A percentile compares a stretch with the other conserved stretches of the same genome.
These are phyloP conservation scores for Elegia similella DNA, from an alignment of 2,888 invertebrate species.

Conservation along the genomic window DNA sequence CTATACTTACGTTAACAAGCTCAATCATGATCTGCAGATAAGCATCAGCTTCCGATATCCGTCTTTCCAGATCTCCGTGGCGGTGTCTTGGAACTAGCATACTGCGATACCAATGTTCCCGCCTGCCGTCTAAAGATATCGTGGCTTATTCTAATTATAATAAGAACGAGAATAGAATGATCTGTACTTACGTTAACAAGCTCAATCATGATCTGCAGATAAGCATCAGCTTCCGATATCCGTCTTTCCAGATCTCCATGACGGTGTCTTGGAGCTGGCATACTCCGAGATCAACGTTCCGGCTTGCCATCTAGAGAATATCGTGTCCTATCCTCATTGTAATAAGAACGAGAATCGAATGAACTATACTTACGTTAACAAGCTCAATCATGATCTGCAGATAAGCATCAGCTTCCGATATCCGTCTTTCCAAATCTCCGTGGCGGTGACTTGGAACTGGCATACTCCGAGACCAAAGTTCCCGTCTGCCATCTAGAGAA, in stretches of 20 bases:
- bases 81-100: slow-evolving; percentile 63
- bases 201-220: slow-evolving; percentile 96
- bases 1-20: slow-evolving; percentile 88
- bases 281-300: slow-evolving; percentile 72
- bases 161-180: too few relatives aligned
- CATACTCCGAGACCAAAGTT: slow-evolving; percentile 71
- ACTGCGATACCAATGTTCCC: slow-evolving; percentile 74
- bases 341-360: too few relatives aligned
- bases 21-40: slow-evolving; percentile 98
- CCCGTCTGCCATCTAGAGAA: slow-evolving; percentile 85
- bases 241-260: slow-evolving; percentile 91
- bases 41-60: slow-evolving; percentile 96
- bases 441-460: slow-evolving; percentile 63
- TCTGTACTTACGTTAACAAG: slow-evolving; percentile 88
- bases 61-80: slow-evolving; percentile 89
- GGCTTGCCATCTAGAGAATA: slow-evolving; percentile 86
- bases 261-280: slow-evolving; percentile 62
- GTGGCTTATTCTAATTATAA: slow-evolving; percentile 84
- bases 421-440: slow-evolving; percentile 91
- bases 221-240: slow-evolving; percentile 97
- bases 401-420: slow-evolving; percentile 97
- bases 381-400: slow-evolving; percentile 97
- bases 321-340: slow-evolving; percentile 86
- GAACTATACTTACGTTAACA: slow-evolving; percentile 84
- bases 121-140: slow-evolving; percentile 87